These are phyloP conservation scores for Ichneumon xanthorius DNA, from an alignment of 2,888 invertebrate species.

Conservation along the genomic window DNA sequence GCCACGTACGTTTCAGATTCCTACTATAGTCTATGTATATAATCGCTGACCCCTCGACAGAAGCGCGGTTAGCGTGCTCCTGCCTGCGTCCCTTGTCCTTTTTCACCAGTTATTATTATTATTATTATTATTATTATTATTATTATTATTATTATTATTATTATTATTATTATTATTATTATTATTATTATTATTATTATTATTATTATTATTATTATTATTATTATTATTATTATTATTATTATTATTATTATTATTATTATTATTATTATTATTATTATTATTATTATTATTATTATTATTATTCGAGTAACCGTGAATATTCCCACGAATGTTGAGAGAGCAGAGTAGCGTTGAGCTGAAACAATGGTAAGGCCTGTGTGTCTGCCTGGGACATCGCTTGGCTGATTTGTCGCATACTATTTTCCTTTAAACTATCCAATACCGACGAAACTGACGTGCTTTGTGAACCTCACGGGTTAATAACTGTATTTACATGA, in stretches of 20 bases:
- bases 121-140: not conserved
- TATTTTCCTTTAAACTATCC: not conserved
- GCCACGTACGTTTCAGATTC: constrained; percentile 42
- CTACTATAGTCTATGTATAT: constrained; percentile 26
- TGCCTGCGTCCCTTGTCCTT: constrained; percentile 16
- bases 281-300: not conserved
- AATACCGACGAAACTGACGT: too few relatives aligned
- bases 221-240: constrained; percentile 19
- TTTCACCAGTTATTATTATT: not conserved
- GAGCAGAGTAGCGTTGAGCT: constrained; percentile 5
- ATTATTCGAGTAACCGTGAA: constrained; percentile 17
- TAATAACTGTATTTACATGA: too few relatives aligned
- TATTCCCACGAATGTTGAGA: constrained; percentile 53
- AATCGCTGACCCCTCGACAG: constrained; percentile 22
- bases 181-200: constrained; percentile 14
- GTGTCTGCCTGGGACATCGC: constrained; percentile 51
- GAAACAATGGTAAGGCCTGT: constrained; percentile 58
- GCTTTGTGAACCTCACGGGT: too few relatives aligned
- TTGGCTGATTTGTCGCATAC: not conserved
- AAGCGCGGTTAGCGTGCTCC: constrained; percentile 6
- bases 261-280: constrained; percentile 4
- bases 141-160: constrained; percentile 6
- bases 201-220: not conserved
- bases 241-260: constrained; percentile 9
- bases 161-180: not conserved